Percentiles rank a stretch among this genome's conserved stretches.
These are phyloP conservation scores for Eulemur albifrons DNA, from an alignment of 2,797 vertebrate genomes.

Conservation along the genomic window DNA sequence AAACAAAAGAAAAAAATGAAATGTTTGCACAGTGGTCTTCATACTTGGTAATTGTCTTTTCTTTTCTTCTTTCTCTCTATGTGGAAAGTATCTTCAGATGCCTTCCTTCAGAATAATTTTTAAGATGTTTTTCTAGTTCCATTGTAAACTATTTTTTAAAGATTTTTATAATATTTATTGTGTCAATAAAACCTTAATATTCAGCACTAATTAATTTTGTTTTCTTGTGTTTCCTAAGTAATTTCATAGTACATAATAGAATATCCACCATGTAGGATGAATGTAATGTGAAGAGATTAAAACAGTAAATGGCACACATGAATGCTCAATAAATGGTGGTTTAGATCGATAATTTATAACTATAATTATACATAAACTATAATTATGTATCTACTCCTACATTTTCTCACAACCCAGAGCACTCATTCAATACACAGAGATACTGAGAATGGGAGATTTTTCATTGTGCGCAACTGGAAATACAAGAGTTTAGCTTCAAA, in stretches of 20 bases:
- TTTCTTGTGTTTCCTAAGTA: background rate
- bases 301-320: background rate
- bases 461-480: background rate
- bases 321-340: background rate
- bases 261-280: background rate
- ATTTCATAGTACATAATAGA: background rate
- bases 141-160: constrained; percentile 26
- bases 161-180: background rate
- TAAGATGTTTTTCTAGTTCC: background rate
- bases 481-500: background rate
- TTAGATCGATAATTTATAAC: background rate
- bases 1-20: background rate
- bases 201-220: background rate
- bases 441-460: background rate
- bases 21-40: background rate
- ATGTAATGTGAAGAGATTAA: constrained; percentile 3
- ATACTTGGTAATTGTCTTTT: background rate
- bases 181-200: background rate
- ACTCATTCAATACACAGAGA: background rate
- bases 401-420: background rate
- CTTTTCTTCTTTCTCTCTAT: background rate
- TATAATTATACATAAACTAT: background rate
- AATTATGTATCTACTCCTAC: background rate
- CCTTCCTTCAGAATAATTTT: background rate
- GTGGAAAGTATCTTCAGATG: background rate